A percentile compares a stretch with the other conserved stretches of the same genome.
Conservation (phyloP, 2,888 invertebrate genomes). For the Latheticus oryzae region DNA sequence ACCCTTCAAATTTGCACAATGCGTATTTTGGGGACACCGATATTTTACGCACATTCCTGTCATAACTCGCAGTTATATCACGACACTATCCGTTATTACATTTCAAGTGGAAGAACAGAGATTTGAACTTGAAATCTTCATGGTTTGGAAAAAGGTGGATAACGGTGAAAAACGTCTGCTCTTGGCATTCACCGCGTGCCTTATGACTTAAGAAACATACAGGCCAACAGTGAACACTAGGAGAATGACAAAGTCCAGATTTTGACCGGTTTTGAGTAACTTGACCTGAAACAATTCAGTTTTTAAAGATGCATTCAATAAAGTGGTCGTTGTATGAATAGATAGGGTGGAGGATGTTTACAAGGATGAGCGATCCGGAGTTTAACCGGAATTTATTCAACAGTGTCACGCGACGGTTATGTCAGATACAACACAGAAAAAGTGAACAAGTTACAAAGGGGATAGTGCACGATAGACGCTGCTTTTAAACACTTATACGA, state of each 20-base stretch:
- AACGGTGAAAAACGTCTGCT: constrained; percentile 74
- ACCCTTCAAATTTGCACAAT: constrained; percentile 45
- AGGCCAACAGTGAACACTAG: constrained; percentile 97
- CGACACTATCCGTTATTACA: constrained; percentile 13
- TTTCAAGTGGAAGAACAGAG: neutral
- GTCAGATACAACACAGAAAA: constrained; percentile 43
- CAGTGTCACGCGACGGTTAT: constrained; percentile 45
- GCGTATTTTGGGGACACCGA: constrained; percentile 37
- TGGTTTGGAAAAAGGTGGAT: constrained; percentile 3
- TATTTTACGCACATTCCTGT: constrained; percentile 39
- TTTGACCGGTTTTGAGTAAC: neutral
- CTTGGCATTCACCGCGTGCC: constrained; percentile 99
- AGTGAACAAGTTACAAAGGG: too few relatives aligned
- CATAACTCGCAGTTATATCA: constrained; percentile 26
- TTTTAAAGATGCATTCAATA: too few relatives aligned
- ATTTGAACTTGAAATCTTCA: neutral
- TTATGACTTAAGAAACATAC: constrained; percentile 90
- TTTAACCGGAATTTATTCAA: constrained; percentile 46
- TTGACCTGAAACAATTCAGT: constrained; percentile 2
- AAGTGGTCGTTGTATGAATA: too few relatives aligned
- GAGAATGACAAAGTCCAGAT: constrained; percentile 73
- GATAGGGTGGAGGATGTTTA: constrained; percentile 45
- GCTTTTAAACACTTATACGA: neutral
- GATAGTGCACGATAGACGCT: constrained; percentile 3
- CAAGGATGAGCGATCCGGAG: constrained; percentile 45